Base-by-base conservation (phyloP, 2,888 invertebrate species). In the Charanyca ferruginea region DNA sequence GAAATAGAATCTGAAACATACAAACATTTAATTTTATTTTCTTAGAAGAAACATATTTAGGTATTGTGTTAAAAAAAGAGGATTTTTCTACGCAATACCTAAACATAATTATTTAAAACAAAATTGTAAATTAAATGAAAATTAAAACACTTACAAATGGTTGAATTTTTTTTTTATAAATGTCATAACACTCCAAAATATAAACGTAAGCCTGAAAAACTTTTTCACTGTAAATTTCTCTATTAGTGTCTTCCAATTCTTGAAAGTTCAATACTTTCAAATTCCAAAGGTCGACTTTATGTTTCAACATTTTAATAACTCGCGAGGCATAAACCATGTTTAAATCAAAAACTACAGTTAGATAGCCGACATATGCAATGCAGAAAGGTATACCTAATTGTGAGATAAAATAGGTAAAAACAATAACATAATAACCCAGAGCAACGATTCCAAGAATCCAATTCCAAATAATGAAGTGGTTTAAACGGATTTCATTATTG, bases 141-240 rank as follows among this genome's bases (percentile, higher is more conserved):
- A n/a, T n/a, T n/a, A 28, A 28, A 32, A 2, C 51, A 68, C 61
- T 75, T 51, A 76, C 76, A 2, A 18, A 48, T 9, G 28, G 45
- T 28, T 61, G 67, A 32, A 41, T 55, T 35, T 61, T 18, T 7
- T 20, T 1, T 48, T 48, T 64, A 35, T 64, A 45, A 2, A 51
- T 48, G 9, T 64, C 8, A 42, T 57, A 72, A 55, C 75, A 63
- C 20, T 57, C 16, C 18, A 70, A 18, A 18, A 75, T 63, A 32
- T 75, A 13, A 8, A 7, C 7, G 38, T 60, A 74, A 13, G 42
- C 8, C 2, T 70, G 8, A 45, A 68, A 72, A 28, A 57, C 22
- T 38, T 1, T 55, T 11, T 13, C 22, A 6, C 20, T 16, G 20
- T 11, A 41, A 16, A 8, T 51, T 2, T 53, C 18, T 16, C 22